Percentiles rank a stretch among this genome's conserved stretches.
phyloP scores from a whole-genome alignment of 2,888 invertebrate genomes.

The Pandemis heparana region DNA sequence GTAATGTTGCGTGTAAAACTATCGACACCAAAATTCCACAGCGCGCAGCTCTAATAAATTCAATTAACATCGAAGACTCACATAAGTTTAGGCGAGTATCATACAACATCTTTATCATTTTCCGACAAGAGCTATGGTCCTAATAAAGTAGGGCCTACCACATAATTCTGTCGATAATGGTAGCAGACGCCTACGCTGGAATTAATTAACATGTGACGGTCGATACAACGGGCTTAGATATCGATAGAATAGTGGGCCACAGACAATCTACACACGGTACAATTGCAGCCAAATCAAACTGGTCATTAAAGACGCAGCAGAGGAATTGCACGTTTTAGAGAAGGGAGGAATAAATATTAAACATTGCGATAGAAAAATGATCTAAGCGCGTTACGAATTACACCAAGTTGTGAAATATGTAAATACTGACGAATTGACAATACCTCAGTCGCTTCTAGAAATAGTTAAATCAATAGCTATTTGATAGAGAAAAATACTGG shows the following conservation, averaged over 20 bases:
- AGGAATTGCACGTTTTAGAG: too few relatives aligned
- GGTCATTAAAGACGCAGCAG: too few relatives aligned
- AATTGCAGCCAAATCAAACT: neutral
- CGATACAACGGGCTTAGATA: slow-evolving; percentile 73
- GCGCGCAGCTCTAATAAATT: slow-evolving; percentile 33
- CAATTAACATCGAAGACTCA: slow-evolving; percentile 40
- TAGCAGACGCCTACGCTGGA: slow-evolving; percentile 77
- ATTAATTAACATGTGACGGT: slow-evolving; percentile 81
- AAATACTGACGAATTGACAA: too few relatives aligned
- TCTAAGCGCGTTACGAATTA: too few relatives aligned
- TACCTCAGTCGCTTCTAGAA: too few relatives aligned
- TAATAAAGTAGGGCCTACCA: slow-evolving; percentile 80
- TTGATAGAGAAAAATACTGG: too few relatives aligned
- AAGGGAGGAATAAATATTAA: too few relatives aligned
- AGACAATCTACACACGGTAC: neutral
- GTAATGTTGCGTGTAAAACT: slow-evolving; percentile 4
- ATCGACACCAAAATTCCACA: slow-evolving; percentile 21
- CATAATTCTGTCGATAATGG: slow-evolving; percentile 81
- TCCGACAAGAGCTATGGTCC: slow-evolving; percentile 44
- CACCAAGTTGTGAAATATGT: too few relatives aligned
- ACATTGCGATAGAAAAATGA: too few relatives aligned
- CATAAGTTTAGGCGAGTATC: slow-evolving; percentile 35
- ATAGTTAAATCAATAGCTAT: too few relatives aligned
- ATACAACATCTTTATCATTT: slow-evolving; percentile 41
- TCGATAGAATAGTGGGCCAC: slow-evolving; percentile 52